Evolutionary conservation across 2,888 invertebrate genomes (phyloP).

Genomic region (Oscheius sp.): DNA sequence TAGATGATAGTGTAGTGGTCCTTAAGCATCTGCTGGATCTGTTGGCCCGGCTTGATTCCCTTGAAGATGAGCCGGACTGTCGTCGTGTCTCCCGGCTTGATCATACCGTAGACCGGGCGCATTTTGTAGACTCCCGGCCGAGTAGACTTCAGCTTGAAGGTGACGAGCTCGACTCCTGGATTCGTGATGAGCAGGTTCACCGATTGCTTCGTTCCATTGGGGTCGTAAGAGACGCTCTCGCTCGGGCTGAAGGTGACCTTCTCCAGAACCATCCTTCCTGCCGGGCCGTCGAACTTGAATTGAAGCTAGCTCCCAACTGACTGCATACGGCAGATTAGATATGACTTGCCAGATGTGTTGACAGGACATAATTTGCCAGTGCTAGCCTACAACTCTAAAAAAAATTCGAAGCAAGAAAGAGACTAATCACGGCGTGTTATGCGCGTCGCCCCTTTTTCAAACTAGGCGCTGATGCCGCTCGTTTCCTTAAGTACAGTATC

Average conservation of each 20-base stretch:
- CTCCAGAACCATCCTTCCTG: conserved; percentile 5
- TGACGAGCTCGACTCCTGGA: conserved; percentile 28
- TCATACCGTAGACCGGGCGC: conserved; percentile 51
- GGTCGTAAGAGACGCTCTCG: conserved; percentile 3
- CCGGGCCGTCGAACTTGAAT: background rate
- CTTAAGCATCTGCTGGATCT: background rate
- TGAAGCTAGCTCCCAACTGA: no score
- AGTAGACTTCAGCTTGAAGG: conserved; percentile 52
- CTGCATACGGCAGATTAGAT: no score
- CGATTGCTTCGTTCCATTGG: conserved; percentile 4
- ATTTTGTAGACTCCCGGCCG: conserved; percentile 52
- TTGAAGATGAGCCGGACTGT: conserved; percentile 23
- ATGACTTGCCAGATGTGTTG: no score
- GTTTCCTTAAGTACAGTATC: no score
- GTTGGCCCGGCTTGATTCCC: conserved; percentile 27
- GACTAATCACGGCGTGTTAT: no score
- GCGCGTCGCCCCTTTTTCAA: no score
- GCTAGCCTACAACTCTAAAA: no score
- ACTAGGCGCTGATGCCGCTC: no score
- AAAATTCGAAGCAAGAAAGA: no score
- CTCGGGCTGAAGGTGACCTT: conserved; percentile 15
- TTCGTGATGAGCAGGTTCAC: background rate
- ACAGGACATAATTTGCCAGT: no score
- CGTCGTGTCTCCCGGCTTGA: conserved; percentile 23
- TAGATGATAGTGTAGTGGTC: conserved; percentile 13